Evolutionary conservation across 2,888 invertebrate species (phyloP), one percentile per base, ranked within the genome.

Genomic region (Rhamnusium bicolor): DNA sequence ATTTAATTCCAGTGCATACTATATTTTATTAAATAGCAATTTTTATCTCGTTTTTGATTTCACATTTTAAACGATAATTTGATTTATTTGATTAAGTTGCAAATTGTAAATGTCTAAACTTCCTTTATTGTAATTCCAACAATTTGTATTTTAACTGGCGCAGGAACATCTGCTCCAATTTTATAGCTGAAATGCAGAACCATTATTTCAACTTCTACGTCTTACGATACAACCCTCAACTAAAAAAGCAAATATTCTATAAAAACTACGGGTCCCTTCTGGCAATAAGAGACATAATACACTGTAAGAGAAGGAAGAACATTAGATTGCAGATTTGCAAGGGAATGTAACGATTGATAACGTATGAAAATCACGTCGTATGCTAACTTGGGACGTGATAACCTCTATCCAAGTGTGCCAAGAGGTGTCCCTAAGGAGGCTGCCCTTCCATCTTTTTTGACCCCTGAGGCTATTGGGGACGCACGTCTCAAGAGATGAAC

Each of bases 321-420:
- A 40, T 51, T 51, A 67, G 56, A 65, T 32, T 29, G 66, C 24
- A 46, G 51, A 62, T 62, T 62, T 47, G 62, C 47, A 62, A 10
- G 24, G 47, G 32, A 61, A 61, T 46, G 46, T 29, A 29, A 21
- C 75, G 66, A 76, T 75, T 72, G 76, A 76, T 78, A 79, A 75
- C 76, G 76, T 75, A 79, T 79, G 78, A 75, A 79, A 78, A 78
- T 78, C 79, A 79, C 79, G 79, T 79, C 73, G 71, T 78, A 78
- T 78, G 76, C 79, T 79, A 79, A 78, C 75, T 78, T 66, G 69
- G 61, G 69, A 79, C 79, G 79, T 79, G 79, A 76, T 71, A 76
- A 66, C 79, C 77, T 54, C 40, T 54, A 29, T 56, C 46, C 54
- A 40, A 61, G 46, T 46, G 46, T 61, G 61, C 61, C 46, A 16